A percentile compares a stretch with the other conserved stretches of the same genome.
These are phyloP conservation scores for Taphrorychus bicolor DNA, from an alignment of 2,888 invertebrate species.

Conservation along the genomic window DNA sequence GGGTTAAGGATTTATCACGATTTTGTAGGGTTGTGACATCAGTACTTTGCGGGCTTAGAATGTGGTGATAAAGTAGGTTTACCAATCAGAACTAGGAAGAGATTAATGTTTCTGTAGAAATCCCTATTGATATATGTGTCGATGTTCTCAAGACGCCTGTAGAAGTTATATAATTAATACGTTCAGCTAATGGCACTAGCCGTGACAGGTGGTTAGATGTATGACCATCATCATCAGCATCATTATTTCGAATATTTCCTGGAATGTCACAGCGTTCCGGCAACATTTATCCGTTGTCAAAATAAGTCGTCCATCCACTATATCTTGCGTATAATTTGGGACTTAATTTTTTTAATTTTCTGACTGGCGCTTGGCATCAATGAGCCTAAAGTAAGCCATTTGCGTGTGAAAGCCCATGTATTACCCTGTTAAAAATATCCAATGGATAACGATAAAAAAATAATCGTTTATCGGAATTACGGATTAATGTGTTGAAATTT, in stretches of 20 bases:
- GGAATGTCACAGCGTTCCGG: conserved; percentile 8
- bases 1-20: conserved; percentile 11
- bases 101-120: too few species aligned
- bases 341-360: conserved; percentile 20
- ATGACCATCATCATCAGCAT: conserved; percentile 10
- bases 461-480: too few species aligned
- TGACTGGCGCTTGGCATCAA: conserved; percentile 30
- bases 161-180: neutral
- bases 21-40: neutral
- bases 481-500: too few species aligned
- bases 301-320: conserved; percentile 27
- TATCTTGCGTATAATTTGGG: conserved; percentile 26
- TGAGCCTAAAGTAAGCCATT: neutral
- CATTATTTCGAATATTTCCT: conserved; percentile 14
- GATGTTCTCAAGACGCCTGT: too few species aligned
- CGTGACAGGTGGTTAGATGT: conserved; percentile 18
- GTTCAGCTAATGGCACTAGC: conserved; percentile 7
- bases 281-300: conserved; percentile 28
- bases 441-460: too few species aligned
- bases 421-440: too few species aligned
- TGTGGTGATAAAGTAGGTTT: too few species aligned
- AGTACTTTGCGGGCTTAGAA: too few species aligned
- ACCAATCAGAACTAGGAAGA: too few species aligned
- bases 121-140: too few species aligned
- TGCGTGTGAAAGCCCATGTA: too few species aligned